Base-by-base conservation (phyloP, 2,888 invertebrate genomes). In the Drosophila engyochracea region DNA sequence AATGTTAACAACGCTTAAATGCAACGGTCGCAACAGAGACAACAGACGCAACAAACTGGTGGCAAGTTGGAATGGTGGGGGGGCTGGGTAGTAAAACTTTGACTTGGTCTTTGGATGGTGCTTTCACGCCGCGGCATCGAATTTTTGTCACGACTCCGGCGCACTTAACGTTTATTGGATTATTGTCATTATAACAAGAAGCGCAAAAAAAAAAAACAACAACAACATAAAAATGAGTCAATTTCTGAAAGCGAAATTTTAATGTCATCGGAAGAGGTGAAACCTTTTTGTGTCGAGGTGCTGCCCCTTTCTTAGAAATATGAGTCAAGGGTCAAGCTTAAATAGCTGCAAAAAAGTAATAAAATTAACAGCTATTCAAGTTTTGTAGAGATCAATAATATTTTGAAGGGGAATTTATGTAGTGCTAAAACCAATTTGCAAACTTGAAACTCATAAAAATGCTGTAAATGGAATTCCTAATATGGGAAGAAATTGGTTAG, bases 141-240 rank as follows among this genome's bases (percentile, higher is more conserved):
- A 88, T 88, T 85, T 91, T 91, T 90, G 88, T 89, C 91, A 89
- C 88, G 88, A 89, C 79, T 66, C 70, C 69, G 67, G 85, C 80
- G 71, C 82, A 82, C 74, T 89, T 72, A 91, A 79, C 79, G 79
- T 82, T 87, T 89, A 89, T 89, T 91, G 91, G 91, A 91, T 91
- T 89, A 89, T 89, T 91, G 89, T 85, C 89, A 90, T 91, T 85
- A 90, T 83, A 75, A 63, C 58, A 69, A 72, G 49, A 72, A 72
- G 72, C 59, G 57, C 65, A 57, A 41, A 70, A 70, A 53, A 37
- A 5, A 14, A 3, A 5, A 14, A 2, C 14, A 37, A 51, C 12
- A 39, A 9, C 16, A n/a, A 41, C 16, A 33, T 44, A 7, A 55
- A 59, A 35, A 55, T 65, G 41, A 52, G 74, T 57, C 55, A 63